Conservation (phyloP, 92 coral and sea anemone species). For the Actinostola sp. region DNA sequence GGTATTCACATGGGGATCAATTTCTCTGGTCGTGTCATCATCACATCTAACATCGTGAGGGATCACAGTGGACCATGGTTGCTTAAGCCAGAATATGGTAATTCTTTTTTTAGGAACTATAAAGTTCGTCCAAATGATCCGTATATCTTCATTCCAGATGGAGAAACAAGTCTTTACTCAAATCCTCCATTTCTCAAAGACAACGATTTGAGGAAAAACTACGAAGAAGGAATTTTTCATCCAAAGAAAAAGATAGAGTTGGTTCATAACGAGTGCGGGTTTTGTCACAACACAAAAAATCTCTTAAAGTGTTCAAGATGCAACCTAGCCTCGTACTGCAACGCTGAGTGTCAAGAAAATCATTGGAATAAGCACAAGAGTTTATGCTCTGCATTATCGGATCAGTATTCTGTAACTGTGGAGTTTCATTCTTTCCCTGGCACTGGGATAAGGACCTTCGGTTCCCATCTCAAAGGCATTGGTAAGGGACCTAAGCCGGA, state of each 20-base stretch:
- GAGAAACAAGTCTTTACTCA: slow-evolving; percentile 10
- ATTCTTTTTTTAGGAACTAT: background rate
- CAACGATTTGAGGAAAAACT: slow-evolving; percentile 43
- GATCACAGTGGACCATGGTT: slow-evolving; percentile 78
- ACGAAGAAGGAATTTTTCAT: slow-evolving; percentile 42
- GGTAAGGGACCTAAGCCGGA: slow-evolving; percentile 58
- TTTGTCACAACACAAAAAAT: slow-evolving; percentile 42
- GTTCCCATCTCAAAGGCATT: slow-evolving; percentile 60
- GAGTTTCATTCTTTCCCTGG: background rate
- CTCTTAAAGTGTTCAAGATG: slow-evolving; percentile 51
- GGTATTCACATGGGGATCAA: slow-evolving; percentile 62
- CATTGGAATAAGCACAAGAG: slow-evolving; percentile 60
- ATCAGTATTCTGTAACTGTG: slow-evolving; percentile 51
- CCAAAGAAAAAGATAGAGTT: slow-evolving; percentile 41
- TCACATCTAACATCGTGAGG: slow-evolving; percentile 58
- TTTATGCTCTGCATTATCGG: slow-evolving; percentile 43
- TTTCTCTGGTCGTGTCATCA: slow-evolving; percentile 48
- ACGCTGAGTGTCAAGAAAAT: slow-evolving; percentile 43
- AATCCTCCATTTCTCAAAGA: slow-evolving; percentile 37
- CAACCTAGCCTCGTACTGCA: slow-evolving; percentile 66
- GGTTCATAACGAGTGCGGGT: slow-evolving; percentile 45
- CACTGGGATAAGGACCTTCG: slow-evolving; percentile 11
- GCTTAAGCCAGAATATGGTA: background rate
- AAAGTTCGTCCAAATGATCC: too few relatives aligned
- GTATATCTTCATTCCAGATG: background rate